phyloP scores from a whole-genome alignment of 2,113 vertebrate species.

The Cephalopholis sonnerati region DNA sequence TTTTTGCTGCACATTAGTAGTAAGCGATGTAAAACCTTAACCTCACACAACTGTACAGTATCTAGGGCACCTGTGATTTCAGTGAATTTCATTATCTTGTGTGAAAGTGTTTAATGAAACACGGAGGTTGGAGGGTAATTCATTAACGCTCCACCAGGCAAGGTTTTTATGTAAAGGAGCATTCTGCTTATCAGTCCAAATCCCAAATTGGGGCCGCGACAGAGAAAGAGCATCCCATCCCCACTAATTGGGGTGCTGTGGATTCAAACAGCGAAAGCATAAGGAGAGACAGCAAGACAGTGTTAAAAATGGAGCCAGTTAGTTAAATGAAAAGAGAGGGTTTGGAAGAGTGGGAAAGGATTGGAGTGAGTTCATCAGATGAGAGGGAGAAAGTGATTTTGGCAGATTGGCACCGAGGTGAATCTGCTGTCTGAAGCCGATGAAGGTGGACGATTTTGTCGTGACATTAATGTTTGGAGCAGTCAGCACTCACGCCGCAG shows the following conservation, averaged over 20 bases:
- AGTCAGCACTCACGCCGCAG: background rate
- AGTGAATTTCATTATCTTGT: constrained; percentile 56
- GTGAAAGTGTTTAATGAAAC: constrained; percentile 50
- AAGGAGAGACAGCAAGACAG: background rate
- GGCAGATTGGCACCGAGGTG: constrained; percentile 6
- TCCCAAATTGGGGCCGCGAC: constrained; percentile 65
- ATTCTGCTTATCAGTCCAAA: constrained; percentile 71
- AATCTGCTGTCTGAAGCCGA: constrained; percentile 11
- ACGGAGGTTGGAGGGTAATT: constrained; percentile 65
- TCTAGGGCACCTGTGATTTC: constrained; percentile 58
- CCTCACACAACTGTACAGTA: constrained; percentile 21
- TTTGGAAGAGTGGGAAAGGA: constrained; percentile 8
- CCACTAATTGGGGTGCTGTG: constrained; percentile 60
- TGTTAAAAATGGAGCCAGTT: constrained; percentile 27
- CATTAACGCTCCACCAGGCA: constrained; percentile 51
- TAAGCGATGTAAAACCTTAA: constrained; percentile 23
- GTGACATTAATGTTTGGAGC: background rate
- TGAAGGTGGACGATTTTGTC: background rate
- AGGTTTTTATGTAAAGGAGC: constrained; percentile 60
- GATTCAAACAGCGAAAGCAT: constrained; percentile 15
- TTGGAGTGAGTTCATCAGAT: constrained; percentile 8
- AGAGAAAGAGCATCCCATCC: constrained; percentile 54
- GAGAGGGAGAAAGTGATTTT: background rate
- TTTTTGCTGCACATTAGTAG: constrained; percentile 10
- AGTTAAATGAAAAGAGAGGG: constrained; percentile 9